Evolutionary conservation across 2,888 invertebrate species (phyloP), one percentile per base, ranked within the genome.

Genomic region (Argyresthia goedartella): DNA sequence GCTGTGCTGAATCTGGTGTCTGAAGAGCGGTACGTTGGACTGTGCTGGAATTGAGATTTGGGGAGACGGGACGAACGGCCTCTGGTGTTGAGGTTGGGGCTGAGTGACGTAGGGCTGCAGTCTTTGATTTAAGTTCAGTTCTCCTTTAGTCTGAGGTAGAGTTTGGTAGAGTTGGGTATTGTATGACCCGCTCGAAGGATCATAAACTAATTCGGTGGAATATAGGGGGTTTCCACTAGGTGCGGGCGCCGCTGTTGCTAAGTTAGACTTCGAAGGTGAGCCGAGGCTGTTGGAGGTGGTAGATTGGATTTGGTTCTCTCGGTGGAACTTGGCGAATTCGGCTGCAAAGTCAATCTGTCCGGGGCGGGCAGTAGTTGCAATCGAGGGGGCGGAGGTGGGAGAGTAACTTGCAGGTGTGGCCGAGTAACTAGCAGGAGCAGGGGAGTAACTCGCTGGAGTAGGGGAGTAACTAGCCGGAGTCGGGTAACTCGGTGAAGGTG

Each of bases 141-240:
- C 92, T 56, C 92, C 92, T 57, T 90, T 89, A 46, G 90, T 90
- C 74, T 92, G 92, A 25, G 94, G 93, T 51, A 94, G 77, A 14
- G 90, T 88, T 73, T 94, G 94, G 82, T 90, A 93, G 44, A 93
- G 81, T 61, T 93, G 92, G 34, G 92, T 93, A 66, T 93, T 92
- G 86, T 94, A 94, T 64, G 92, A 91, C 49, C 94, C 94, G 60
- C 91, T 91, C 36, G 89, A 72, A 15, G 93, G 94, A 73, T 95
- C 94, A 72, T 89, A 94, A 0, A 94, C 89, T 35, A 94, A 80
- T 67, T 94, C 93, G 16, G 93, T 93, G 50, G 93, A 92, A 75
- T 94, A 94, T 52, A 93, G 88, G 54, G 93, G 92, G 60, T 91
- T 89, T 51, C 87, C 85, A 36, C 88, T 86, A 0, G 81, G 79